These are phyloP conservation scores for Melanotaenia trifasciata DNA, from an alignment of 2,797 vertebrate genomes.

Conservation along the genomic window DNA sequence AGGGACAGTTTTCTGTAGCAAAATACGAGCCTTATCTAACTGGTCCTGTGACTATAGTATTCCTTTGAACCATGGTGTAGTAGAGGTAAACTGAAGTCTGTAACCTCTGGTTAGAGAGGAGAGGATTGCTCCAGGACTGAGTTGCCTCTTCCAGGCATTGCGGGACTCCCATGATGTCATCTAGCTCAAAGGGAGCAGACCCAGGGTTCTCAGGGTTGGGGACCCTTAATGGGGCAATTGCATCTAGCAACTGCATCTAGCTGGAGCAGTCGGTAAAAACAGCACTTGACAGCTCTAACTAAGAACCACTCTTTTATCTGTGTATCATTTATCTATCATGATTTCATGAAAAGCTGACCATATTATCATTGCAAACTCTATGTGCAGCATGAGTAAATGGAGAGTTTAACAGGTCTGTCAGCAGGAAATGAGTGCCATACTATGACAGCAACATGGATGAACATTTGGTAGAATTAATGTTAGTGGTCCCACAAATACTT, in stretches of 20 bases:
- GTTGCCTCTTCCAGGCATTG: too few relatives aligned
- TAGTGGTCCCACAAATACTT: background rate
- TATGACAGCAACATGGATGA: background rate
- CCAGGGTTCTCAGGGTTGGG: too few relatives aligned
- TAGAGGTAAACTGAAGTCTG: too few relatives aligned
- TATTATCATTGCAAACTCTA: background rate
- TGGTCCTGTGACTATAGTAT: too few relatives aligned
- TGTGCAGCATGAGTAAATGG: background rate
- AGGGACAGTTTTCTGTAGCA: too few relatives aligned
- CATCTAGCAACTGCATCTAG: background rate
- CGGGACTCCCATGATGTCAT: too few relatives aligned
- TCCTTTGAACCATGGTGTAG: too few relatives aligned
- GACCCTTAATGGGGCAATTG: background rate
- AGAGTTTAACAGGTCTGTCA: background rate
- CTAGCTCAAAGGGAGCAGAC: too few relatives aligned
- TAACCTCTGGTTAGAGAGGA: too few relatives aligned
- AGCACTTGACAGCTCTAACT: background rate
- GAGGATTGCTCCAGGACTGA: too few relatives aligned
- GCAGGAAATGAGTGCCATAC: background rate
- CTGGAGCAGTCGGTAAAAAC: background rate
- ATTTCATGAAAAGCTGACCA: background rate
- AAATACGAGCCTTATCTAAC: too few relatives aligned
- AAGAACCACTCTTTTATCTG: background rate
- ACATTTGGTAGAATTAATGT: background rate
- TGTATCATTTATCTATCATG: background rate